phyloP scores from a whole-genome alignment of 2,113 vertebrate species.

The Amphilophus citrinellus region DNA sequence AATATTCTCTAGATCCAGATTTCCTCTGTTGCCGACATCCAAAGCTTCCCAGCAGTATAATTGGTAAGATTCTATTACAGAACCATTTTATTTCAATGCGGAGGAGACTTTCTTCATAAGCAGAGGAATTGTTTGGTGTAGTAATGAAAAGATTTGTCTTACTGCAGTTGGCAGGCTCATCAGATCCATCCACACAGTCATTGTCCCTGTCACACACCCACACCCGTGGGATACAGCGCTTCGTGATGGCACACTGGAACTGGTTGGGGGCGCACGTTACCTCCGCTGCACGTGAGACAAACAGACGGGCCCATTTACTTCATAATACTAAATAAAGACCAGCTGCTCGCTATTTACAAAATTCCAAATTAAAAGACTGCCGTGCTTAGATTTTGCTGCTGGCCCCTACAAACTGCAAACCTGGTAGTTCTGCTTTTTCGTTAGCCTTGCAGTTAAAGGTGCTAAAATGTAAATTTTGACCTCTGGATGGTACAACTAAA shows the following conservation, averaged over 20 bases:
- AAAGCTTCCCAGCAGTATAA: not conserved
- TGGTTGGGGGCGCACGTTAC: constrained; percentile 98
- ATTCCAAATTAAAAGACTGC: not conserved
- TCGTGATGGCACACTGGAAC: constrained; percentile 97
- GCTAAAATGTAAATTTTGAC: constrained; percentile 54
- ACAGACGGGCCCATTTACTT: constrained; percentile 15
- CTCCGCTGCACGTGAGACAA: constrained; percentile 83
- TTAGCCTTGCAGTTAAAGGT: constrained; percentile 8
- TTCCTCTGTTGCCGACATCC: not conserved
- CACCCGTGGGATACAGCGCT: constrained; percentile 96
- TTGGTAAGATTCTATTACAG: not conserved
- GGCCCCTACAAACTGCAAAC: not conserved
- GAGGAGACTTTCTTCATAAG: not conserved
- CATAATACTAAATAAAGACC: not conserved
- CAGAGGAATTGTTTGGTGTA: not conserved
- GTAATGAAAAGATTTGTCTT: constrained; percentile 67
- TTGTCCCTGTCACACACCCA: constrained; percentile 99
- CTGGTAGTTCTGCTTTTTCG: not conserved
- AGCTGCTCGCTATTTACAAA: not conserved
- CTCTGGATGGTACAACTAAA: constrained; percentile 12
- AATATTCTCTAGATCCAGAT: not conserved
- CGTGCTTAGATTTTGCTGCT: not conserved
- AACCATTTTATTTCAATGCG: not conserved
- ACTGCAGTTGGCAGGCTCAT: constrained; percentile 99
- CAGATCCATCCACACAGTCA: constrained; percentile 95